Evolutionary conservation across 2,888 invertebrate genomes (phyloP), one percentile per base, ranked within the genome.

Genomic region (Phortica magna): DNA sequence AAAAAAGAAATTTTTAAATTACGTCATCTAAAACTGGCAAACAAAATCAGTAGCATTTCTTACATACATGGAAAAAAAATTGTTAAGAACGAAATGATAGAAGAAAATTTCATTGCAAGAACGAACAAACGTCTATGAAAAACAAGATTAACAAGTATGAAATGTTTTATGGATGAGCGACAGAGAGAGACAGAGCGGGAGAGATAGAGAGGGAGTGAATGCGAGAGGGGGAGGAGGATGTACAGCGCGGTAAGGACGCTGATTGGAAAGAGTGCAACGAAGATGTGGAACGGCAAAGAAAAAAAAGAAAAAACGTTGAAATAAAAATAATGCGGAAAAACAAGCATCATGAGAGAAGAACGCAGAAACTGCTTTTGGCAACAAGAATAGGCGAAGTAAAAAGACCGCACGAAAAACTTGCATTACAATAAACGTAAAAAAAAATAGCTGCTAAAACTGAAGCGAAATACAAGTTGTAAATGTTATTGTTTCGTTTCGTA

Each of bases 71-170:
- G n/a, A 53, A 74, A 64, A 74, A 59, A 73, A 64, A 48, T 55
- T 7, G 22, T 48, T 64, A 64, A 73, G 48, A 67, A 65, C 19
- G 42, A 22, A 73, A 73, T 43, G 22, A 41, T 10, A 73, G 41
- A 73, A 57, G 31, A 73, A 73, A 73, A 64, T 61, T n/a, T 59
- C 57, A 14, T 59, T n/a, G 57, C 39, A 57, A 72, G 17, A 61
- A 64, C 2, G 19, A 70, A 17, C 22, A 17, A 19, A 43, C 7
- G 7, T 53, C 42, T 17, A 39, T 39, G 39, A 55, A 71, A 43
- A 73, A 61, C 73, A 48, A 73, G 73, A 73, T 73, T 73, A 43
- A 64, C 73, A 73, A 73, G 73, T 73, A 61, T 73, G 43, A 10
- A 71, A 14, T 19, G n/a, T 71, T 53, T 12, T 61, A 22, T 12